A percentile compares a stretch with the other conserved stretches of the same genome.
phyloP scores from a whole-genome alignment of 2,113 vertebrate species.

The Phycodurus eques region DNA sequence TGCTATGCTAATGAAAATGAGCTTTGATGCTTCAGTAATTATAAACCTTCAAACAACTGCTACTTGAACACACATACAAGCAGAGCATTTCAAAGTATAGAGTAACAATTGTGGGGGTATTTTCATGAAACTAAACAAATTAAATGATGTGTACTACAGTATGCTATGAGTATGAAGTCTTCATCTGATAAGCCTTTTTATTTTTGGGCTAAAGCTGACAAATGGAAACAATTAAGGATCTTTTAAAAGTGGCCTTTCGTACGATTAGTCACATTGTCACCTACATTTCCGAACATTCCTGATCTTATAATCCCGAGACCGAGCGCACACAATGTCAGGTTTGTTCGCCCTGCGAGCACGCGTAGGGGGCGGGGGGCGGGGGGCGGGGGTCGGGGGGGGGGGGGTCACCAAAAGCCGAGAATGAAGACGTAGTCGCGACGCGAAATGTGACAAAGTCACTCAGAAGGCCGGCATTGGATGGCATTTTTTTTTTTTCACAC shows the following conservation, averaged over 20 bases:
- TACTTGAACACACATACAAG: no score
- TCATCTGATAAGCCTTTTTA: no score
- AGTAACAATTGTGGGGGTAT: no score
- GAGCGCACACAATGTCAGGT: constrained; percentile 45
- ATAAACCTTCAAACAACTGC: no score
- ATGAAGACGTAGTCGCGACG: constrained; percentile 31
- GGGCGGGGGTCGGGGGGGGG: no score
- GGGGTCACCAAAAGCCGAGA: constrained; percentile 50
- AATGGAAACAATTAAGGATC: constrained; percentile 7
- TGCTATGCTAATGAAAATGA: no score
- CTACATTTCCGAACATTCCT: constrained; percentile 34
- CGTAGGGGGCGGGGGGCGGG: no score
- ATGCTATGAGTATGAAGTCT: no score
- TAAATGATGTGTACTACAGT: no score
- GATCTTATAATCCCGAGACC: constrained; percentile 51
- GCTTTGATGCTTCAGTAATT: no score
- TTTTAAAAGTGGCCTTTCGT: constrained; percentile 6
- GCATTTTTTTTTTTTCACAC: constrained; percentile 2
- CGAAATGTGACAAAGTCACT: constrained; percentile 21
- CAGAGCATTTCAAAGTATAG: no score
- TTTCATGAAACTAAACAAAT: no score
- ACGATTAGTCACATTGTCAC: constrained; percentile 5
- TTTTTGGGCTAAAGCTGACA: background rate
- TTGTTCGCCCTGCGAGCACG: constrained; percentile 34
- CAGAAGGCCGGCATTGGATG: constrained; percentile 18